Base-by-base conservation (phyloP, 1,140 invertebrate genomes). In the Oedothorax gibbosus region DNA sequence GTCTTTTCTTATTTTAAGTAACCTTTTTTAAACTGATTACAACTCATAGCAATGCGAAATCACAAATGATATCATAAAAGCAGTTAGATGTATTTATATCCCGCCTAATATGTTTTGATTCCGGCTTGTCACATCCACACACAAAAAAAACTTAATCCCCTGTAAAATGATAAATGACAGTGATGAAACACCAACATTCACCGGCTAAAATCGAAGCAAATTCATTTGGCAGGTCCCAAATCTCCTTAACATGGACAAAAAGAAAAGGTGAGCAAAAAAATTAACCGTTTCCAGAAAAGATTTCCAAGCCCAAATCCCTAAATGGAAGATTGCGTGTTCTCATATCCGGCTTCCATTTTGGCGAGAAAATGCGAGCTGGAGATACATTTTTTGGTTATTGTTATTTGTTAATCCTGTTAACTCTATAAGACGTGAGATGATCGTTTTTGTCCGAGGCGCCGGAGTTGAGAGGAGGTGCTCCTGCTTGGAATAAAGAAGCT, bases 391-490 rank as follows among this genome's bases (percentile, higher is more conserved):
- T 77, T 54, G 51, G n/a, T 79, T 79, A 79, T 79, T 79, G 64
- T 79, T 79, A 68, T 71, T 81, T 81, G 57, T 81, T 81, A 81
- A 81, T 81, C 78, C 78, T 81, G 65, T 81, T 81, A 81, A 81
- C 65, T 81, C 66, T 65, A 71, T 81, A 81, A 65, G 65, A 50
- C 65, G 65, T 35, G 35, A 51, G 65, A 62, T 71, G 78, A 81
- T 81, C 78, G 66, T 81, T 81, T 81, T 81, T 81, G 78, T 79
- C 65, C 53, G 54, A 21, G 5, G 53, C 53, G 50, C 72, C 60
- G 49, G 56, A 9, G 14, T 79, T 68, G 64, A 20, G 35, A 35
- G 49, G 50, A 50, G 77, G 77, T 65, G 72, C 72, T 56, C 21
- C 53, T 57, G 12, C 72, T 75, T 75, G 56, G 54, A 75, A 75